Percentiles rank a stretch among this genome's conserved stretches.
phyloP scores from a whole-genome alignment of 2,888 invertebrate species.

The Ditylenchus weischeri region DNA sequence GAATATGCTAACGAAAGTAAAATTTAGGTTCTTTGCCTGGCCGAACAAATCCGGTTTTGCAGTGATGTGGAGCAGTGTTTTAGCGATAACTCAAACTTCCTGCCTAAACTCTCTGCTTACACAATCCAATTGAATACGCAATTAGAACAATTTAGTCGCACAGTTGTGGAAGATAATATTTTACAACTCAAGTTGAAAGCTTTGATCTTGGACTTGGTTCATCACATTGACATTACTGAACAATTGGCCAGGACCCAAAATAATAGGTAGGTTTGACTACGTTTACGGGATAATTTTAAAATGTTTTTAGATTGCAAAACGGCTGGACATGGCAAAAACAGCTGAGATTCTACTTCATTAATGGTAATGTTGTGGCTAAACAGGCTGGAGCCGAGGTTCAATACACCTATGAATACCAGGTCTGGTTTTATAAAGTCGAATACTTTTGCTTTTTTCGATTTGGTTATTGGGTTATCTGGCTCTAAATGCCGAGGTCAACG shows the following conservation, averaged over 20 bases:
- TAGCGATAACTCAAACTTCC: not conserved
- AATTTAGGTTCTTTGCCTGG: slow-evolving; percentile 73
- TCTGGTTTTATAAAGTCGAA: not conserved
- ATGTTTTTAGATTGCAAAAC: slow-evolving; percentile 20
- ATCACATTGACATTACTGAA: slow-evolving; percentile 79
- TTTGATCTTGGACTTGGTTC: slow-evolving; percentile 85
- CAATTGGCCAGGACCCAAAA: slow-evolving; percentile 69
- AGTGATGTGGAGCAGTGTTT: slow-evolving; percentile 79
- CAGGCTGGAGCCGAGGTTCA: slow-evolving; percentile 92
- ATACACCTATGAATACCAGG: slow-evolving; percentile 92
- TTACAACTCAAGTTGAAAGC: slow-evolving; percentile 83
- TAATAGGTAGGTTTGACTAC: slow-evolving; percentile 7
- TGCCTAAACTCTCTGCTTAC: slow-evolving; percentile 29
- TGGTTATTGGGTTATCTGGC: too few relatives aligned
- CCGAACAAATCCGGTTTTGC: slow-evolving; percentile 81
- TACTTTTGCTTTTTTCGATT: too few relatives aligned
- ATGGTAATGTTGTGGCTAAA: slow-evolving; percentile 68
- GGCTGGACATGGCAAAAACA: slow-evolving; percentile 95
- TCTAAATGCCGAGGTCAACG: not conserved
- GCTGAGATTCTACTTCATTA: slow-evolving; percentile 65
- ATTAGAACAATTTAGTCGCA: slow-evolving; percentile 63
- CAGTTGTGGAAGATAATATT: slow-evolving; percentile 63
- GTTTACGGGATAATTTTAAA: not conserved
- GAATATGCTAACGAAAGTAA: too few relatives aligned
- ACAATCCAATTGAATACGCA: slow-evolving; percentile 59